A percentile compares a stretch with the other conserved stretches of the same genome.
These are phyloP conservation scores for Lucinisca nassula DNA, from an alignment of 2,888 invertebrate species.

Conservation along the genomic window DNA sequence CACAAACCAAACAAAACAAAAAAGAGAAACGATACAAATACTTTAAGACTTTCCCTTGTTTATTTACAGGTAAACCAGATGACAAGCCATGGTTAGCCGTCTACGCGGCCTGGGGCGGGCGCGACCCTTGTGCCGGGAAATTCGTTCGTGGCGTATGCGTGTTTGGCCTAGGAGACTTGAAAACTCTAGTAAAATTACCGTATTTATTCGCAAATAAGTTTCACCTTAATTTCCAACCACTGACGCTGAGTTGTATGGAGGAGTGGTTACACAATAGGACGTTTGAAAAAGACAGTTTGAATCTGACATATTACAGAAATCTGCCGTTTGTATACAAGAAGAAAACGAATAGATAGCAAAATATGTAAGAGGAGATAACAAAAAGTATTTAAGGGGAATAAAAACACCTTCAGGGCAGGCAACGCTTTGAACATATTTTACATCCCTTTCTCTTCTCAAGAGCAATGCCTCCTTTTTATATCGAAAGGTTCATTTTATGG, in stretches of 20 bases:
- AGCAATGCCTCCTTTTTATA: too few relatives aligned
- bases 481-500: too few relatives aligned
- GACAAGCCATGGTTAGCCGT: conserved; percentile 81
- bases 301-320: conserved; percentile 57
- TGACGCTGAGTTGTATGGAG: conserved; percentile 84
- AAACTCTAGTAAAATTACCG: conserved; percentile 72
- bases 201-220: conserved; percentile 86
- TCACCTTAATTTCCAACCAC: conserved; percentile 79
- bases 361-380: too few relatives aligned
- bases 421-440: too few relatives aligned
- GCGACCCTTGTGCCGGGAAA: conserved; percentile 78
- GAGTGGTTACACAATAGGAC: conserved; percentile 82
- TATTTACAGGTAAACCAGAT: conserved; percentile 70
- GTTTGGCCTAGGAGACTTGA: conserved; percentile 82
- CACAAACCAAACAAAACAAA: too few relatives aligned
- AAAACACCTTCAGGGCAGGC: too few relatives aligned
- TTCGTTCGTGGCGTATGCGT: conserved; percentile 84
- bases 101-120: conserved; percentile 82
- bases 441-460: too few relatives aligned
- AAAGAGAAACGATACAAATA: too few relatives aligned
- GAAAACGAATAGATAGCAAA: background rate
- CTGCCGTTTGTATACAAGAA: conserved; percentile 61
- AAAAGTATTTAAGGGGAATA: too few relatives aligned
- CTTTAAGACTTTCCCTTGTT: background rate
- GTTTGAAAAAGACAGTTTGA: background rate